Base-by-base conservation (phyloP, 2,797 vertebrate species). In the Pogonophryne albipinna region DNA sequence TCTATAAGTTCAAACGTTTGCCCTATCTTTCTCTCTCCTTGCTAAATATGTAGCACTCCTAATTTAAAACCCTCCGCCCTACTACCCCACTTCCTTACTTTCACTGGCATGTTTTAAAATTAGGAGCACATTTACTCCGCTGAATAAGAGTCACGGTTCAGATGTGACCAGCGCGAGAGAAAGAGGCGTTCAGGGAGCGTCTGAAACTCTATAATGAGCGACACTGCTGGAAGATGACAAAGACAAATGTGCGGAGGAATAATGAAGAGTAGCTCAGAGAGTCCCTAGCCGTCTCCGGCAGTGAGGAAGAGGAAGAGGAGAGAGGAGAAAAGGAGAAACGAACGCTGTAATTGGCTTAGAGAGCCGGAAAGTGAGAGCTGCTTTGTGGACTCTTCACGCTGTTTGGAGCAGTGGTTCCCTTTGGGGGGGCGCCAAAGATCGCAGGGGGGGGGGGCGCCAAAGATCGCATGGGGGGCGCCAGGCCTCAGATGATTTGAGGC, bases 311-410 rank as follows among this genome's bases (percentile, higher is more conserved):
- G 34, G 34, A 6, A 4, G 44, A 9, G 62, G 50, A 74, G 69
- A 19, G 66, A 62, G 6, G 67, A 15, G 49, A 14, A 41, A 63
- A 27, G 74, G 73, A 73, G 79, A 66, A 52, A 79, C 73, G 64
- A 80, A 86, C 45, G 64, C 78, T 71, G 67, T 89, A 89, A 90
- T 90, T 90, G 87, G 83, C 81, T 90, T 86, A 81, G 79, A 55
- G 85, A 66, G 69, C 79, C 79, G 76, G 83, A 87, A 81, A 84
- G 84, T 82, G 77, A 87, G 80, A 79, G 86, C 83, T 69, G 78
- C 89, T 85, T 85, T 82, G 78, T 88, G 83, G 83, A 78, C 74
- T 81, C 82, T 80, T 84, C 76, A 70, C 62, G 70, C 66, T 27
- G 78, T 83, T 86, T 73, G 76, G 63, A 77, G 77, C n/a, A n/a